Conservation (phyloP, 2,888 invertebrate genomes). For the Pteria penguin region DNA sequence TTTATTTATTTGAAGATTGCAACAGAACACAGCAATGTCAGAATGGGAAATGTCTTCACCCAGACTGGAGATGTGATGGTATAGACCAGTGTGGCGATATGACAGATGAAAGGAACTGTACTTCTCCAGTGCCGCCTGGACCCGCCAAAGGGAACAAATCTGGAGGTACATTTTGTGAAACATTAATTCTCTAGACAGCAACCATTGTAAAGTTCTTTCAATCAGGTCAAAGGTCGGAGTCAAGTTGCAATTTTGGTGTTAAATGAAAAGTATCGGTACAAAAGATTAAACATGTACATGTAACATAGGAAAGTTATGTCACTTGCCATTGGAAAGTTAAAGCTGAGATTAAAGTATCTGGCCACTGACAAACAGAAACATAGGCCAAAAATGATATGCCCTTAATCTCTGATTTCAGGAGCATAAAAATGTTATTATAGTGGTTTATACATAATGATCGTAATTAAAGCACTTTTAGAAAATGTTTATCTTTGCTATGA, state of each 20-base stretch:
- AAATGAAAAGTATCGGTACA: neutral
- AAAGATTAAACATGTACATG: too few relatives aligned
- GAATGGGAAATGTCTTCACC: constrained; percentile 62
- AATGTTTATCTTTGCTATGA: too few relatives aligned
- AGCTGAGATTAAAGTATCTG: too few relatives aligned
- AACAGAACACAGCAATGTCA: constrained; percentile 53
- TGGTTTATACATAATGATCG: too few relatives aligned
- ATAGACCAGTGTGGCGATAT: constrained; percentile 62
- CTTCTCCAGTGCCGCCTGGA: constrained; percentile 16
- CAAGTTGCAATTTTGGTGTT: neutral
- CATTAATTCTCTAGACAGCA: neutral
- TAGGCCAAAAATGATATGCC: too few relatives aligned
- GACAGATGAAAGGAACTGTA: constrained; percentile 63
- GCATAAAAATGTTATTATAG: too few relatives aligned
- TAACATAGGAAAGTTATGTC: too few relatives aligned
- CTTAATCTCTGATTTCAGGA: too few relatives aligned
- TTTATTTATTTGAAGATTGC: constrained; percentile 48
- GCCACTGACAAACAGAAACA: too few relatives aligned
- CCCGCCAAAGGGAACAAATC: neutral
- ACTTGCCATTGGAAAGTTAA: too few relatives aligned
- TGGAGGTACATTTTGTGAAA: constrained; percentile 8
- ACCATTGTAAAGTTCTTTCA: neutral
- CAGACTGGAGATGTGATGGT: constrained; percentile 65
- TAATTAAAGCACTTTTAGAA: too few relatives aligned
- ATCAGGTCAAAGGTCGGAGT: neutral